These are phyloP conservation scores for Paragorgia papillata DNA, from an alignment of 92 coral and sea anemone species.

Conservation along the genomic window DNA sequence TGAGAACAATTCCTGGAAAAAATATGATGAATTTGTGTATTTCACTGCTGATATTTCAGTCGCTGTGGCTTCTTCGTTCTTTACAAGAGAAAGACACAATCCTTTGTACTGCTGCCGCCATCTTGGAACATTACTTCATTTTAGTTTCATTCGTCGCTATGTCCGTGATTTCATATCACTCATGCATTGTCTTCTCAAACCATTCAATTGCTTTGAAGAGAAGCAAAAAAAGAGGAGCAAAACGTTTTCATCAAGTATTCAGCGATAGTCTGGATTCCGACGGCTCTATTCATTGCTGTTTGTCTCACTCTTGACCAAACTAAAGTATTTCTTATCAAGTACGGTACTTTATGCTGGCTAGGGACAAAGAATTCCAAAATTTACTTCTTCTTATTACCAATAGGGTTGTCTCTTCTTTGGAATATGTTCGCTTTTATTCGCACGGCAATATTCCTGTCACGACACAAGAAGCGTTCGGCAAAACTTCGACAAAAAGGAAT, in stretches of 20 bases:
- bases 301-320: neutral
- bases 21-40: conserved; percentile 41
- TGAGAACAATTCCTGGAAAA: conserved; percentile 56
- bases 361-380: neutral
- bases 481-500: neutral
- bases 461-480: neutral
- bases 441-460: neutral
- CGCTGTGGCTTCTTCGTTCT: conserved; percentile 14
- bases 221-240: neutral
- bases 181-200: neutral
- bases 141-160: conserved; percentile 43
- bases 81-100: neutral
- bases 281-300: neutral
- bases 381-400: neutral
- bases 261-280: neutral
- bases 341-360: conserved; percentile 2
- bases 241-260: neutral
- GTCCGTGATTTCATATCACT: conserved; percentile 47
- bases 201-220: neutral
- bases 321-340: neutral
- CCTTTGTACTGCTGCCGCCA: neutral
- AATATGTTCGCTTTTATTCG: neutral
- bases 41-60: conserved; percentile 17
- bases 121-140: conserved; percentile 45
- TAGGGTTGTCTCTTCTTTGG: neutral